Evolutionary conservation across 2,888 invertebrate species (phyloP), one percentile per base, ranked within the genome.

Genomic region (Lasioglossum pauxillum): DNA sequence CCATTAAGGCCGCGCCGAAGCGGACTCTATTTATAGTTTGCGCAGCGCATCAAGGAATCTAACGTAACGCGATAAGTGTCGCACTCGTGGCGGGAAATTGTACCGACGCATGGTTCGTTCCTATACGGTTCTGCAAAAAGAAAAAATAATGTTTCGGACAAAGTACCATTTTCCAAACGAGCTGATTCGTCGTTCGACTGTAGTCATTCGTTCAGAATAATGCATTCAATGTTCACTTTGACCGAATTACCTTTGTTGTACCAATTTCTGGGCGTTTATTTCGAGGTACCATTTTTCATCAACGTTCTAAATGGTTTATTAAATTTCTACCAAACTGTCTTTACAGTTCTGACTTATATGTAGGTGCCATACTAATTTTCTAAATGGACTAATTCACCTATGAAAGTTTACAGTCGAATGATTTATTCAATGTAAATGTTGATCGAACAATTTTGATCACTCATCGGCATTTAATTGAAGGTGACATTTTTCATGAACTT

Each of bases 31-130:
- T 82, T 86, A 79, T 86, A 86, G 86, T 85, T 64, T 31, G 73
- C n/a, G 31, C 31, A 79, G 76, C 78, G 53, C 85, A 85, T 86
- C 86, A 19, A 82, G 85, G 76, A 82, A 85, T 85, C 85, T 79
- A 86, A 82, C 86, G 86, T 82, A 85, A 86, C 53, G 64, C 74
- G 76, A 76, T 86, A 82, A 86, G 72, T 79, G 78, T 85, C 71
- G 80, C 77, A 67, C 35, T 44, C 16, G 38, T 16, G 46, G 14
- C 57, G 72, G 72, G 46, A 72, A 72, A 73, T 57, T 64, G 44
- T 78, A 71, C 64, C 53, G 41, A 35, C 49, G 53, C 23, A 19
- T 19, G 27, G 64, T 49, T 53, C 19, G 16, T 38, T 46, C 41
- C 5, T n/a, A 46, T 1, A 12, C 27, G 3, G 2, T 8, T 64